Conservation (phyloP, 2,797 vertebrate genomes). For the Hemitrygon akajei region DNA sequence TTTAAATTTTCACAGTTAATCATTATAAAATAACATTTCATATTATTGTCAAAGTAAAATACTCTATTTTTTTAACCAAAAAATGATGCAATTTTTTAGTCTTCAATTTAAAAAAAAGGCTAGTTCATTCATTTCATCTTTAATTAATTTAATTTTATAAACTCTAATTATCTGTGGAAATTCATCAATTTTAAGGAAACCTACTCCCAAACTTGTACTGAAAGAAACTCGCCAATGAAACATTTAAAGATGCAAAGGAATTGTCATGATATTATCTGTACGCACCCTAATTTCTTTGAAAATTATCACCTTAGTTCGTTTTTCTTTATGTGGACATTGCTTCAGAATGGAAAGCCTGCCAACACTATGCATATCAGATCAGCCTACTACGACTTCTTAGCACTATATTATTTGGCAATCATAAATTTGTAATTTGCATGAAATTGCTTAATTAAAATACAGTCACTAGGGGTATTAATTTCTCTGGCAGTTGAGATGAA, state of each 20-base stretch:
- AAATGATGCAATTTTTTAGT: background rate
- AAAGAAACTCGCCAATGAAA: background rate
- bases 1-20: background rate
- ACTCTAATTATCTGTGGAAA: constrained; percentile 12
- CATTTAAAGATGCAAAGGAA: constrained; percentile 16
- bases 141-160: constrained; percentile 32
- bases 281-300: constrained; percentile 82
- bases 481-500: constrained; percentile 95
- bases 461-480: constrained; percentile 99
- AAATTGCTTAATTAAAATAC: constrained; percentile 99
- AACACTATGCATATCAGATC: constrained; percentile 99
- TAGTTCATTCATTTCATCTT: constrained; percentile 23
- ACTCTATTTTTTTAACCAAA: background rate
- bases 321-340: constrained; percentile 97
- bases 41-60: background rate
- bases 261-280: background rate
- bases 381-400: constrained; percentile 98
- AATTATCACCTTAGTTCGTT: constrained; percentile 99
- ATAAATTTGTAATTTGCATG: constrained; percentile 99
- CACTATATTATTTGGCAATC: constrained; percentile 99
- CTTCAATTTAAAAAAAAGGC: background rate
- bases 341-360: constrained; percentile 83
- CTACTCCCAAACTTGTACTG: background rate
- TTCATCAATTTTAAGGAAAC: constrained; percentile 13
- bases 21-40: constrained; percentile 11